A percentile compares a stretch with the other conserved stretches of the same genome.
Conservation (phyloP, 2,888 invertebrate genomes). For the Lepidocyrtoides sp. region DNA sequence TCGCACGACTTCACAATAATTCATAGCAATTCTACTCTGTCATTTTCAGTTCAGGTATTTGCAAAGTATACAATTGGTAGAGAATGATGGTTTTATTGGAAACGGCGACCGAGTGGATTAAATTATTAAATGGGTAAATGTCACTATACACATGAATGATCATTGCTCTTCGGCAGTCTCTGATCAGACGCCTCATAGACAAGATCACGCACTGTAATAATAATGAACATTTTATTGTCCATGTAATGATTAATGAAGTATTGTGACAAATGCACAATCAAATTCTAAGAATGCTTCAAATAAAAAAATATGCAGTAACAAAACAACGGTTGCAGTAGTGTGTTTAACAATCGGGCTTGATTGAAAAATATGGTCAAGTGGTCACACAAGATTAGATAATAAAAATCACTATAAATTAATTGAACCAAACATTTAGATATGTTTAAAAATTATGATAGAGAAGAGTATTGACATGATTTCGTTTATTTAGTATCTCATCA, state of each 20-base stretch:
- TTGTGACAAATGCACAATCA: constrained; percentile 29
- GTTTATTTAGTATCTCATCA: background rate
- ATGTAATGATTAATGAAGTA: constrained; percentile 43
- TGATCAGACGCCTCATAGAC: background rate
- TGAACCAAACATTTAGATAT: background rate
- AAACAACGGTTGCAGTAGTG: background rate
- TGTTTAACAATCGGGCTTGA: constrained; percentile 37
- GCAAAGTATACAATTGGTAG: background rate
- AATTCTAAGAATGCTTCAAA: constrained; percentile 12
- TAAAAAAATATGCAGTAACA: background rate
- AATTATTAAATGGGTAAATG: background rate
- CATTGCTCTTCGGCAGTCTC: background rate
- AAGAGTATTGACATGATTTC: background rate
- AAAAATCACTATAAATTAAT: background rate
- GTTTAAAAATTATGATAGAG: background rate
- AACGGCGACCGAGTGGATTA: background rate
- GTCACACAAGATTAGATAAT: constrained; percentile 1
- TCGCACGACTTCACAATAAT: constrained; percentile 4
- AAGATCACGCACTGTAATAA: background rate
- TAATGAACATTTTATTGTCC: background rate
- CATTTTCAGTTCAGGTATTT: background rate
- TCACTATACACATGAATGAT: too few species aligned
- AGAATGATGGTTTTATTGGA: background rate
- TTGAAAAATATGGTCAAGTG: constrained; percentile 43
- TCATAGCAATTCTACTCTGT: background rate